A percentile compares a stretch with the other conserved stretches of the same genome.
Evolutionary conservation across 1,140 invertebrate genomes (phyloP).

Genomic region (Drosophila tristis): DNA sequence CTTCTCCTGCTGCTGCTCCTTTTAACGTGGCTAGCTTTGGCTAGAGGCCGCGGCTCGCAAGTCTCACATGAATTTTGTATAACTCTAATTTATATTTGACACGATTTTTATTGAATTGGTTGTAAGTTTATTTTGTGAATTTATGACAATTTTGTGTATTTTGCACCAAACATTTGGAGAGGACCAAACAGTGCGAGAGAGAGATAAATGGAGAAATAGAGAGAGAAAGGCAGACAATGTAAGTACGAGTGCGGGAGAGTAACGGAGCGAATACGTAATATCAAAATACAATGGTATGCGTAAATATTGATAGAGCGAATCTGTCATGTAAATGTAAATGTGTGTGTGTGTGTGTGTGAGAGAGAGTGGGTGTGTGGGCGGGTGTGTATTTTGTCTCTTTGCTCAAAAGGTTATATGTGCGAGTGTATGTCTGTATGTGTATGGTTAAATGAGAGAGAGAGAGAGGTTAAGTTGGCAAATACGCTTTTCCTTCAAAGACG

Average conservation of each 20-base stretch:
- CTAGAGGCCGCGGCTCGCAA: conserved; percentile 49
- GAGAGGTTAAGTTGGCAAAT: conserved; percentile 31
- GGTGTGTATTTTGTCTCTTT: conserved; percentile 16
- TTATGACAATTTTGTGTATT: conserved; percentile 28
- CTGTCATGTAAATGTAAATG: conserved; percentile 17
- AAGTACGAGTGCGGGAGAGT: conserved; percentile 31
- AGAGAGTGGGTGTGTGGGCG: conserved; percentile 1
- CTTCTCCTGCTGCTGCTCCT: conserved; percentile 27
- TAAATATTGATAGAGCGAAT: conserved; percentile 78
- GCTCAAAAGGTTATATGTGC: conserved; percentile 26
- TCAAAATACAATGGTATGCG: conserved; percentile 74
- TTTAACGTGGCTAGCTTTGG: conserved; percentile 29
- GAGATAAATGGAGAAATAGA: conserved; percentile 8
- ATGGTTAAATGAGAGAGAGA: conserved; percentile 1
- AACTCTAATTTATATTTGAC: conserved; percentile 18
- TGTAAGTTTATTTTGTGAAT: not conserved
- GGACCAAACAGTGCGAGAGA: conserved; percentile 12
- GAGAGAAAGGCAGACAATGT: conserved; percentile 6
- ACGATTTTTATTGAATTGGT: not conserved
- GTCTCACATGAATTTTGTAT: conserved; percentile 62
- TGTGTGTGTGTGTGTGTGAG: conserved; percentile 14
- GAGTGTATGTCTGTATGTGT: conserved; percentile 8
- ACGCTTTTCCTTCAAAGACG: conserved; percentile 73
- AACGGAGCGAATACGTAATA: conserved; percentile 73
- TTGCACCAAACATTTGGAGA: conserved; percentile 2